These are phyloP conservation scores for Sarcophaga rosellei DNA, from an alignment of 2,888 invertebrate genomes.

Conservation along the genomic window DNA sequence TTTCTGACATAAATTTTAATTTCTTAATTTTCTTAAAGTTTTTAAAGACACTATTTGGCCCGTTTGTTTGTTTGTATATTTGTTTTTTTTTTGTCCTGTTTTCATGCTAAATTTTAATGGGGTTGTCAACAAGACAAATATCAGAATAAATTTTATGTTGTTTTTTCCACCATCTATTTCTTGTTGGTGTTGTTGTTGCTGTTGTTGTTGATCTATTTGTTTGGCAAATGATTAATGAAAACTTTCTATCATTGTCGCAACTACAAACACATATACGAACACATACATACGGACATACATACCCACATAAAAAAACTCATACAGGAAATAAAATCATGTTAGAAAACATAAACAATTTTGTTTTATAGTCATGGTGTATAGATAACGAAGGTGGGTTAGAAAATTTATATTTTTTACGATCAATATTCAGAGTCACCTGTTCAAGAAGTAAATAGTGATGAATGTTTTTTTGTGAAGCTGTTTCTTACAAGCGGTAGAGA, in stretches of 20 bases:
- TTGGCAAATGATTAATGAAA: constrained; percentile 42
- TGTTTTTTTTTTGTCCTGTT: no score
- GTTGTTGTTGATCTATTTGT: constrained; percentile 39
- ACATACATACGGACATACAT: background rate
- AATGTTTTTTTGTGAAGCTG: no score
- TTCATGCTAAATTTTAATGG: no score
- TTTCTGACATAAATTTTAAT: no score
- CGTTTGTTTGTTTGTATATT: no score
- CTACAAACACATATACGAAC: background rate
- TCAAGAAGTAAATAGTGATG: no score
- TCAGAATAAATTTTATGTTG: background rate
- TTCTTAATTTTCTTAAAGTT: no score
- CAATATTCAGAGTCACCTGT: no score
- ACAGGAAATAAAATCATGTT: background rate
- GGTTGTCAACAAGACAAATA: background rate
- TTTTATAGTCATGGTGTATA: background rate
- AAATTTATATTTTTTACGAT: no score
- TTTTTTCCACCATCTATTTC: background rate
- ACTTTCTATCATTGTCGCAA: constrained; percentile 32
- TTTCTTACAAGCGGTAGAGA: no score
- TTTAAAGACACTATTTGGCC: no score
- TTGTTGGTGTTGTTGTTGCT: background rate
- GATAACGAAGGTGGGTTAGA: no score
- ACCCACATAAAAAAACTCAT: background rate
- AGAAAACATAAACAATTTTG: background rate